Evolutionary conservation across 2,888 invertebrate genomes (phyloP).

Genomic region (Nasonia oneida): DNA sequence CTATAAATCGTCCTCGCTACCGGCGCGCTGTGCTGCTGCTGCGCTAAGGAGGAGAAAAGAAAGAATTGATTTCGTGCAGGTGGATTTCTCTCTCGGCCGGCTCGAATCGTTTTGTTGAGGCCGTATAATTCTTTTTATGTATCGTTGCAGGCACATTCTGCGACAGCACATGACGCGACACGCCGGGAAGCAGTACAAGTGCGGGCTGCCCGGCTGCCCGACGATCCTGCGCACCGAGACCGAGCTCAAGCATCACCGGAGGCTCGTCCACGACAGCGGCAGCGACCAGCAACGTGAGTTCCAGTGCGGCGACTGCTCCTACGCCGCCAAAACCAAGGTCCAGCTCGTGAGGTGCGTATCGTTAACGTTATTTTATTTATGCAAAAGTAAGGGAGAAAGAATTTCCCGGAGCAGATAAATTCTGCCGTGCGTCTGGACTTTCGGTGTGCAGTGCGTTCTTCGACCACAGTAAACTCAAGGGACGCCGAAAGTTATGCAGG

Average conservation of each 20-base stretch:
- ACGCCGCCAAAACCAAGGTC: conserved; percentile 76
- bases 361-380: neutral
- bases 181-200: conserved; percentile 81
- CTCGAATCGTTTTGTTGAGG: neutral
- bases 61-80: conserved; percentile 54
- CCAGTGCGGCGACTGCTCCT: conserved; percentile 82
- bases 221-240: conserved; percentile 81
- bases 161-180: conserved; percentile 83
- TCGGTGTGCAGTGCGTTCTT: conserved; percentile 64
- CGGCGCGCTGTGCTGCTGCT: conserved; percentile 51
- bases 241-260: conserved; percentile 81
- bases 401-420: conserved; percentile 54
- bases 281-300: conserved; percentile 81
- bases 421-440: conserved; percentile 58
- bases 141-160: conserved; percentile 80
- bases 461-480: conserved; percentile 67
- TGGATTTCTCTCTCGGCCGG: conserved; percentile 17
- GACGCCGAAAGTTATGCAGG: conserved; percentile 67
- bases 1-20: conserved; percentile 67
- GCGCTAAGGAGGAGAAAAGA: conserved; percentile 31
- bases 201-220: conserved; percentile 81
- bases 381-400: neutral
- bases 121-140: neutral
- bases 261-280: conserved; percentile 80
- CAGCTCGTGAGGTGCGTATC: conserved; percentile 80